Percentiles rank a stretch among this genome's conserved stretches.
Conservation (phyloP, 1,140 invertebrate genomes). For the Melipona quadrifasciata region DNA sequence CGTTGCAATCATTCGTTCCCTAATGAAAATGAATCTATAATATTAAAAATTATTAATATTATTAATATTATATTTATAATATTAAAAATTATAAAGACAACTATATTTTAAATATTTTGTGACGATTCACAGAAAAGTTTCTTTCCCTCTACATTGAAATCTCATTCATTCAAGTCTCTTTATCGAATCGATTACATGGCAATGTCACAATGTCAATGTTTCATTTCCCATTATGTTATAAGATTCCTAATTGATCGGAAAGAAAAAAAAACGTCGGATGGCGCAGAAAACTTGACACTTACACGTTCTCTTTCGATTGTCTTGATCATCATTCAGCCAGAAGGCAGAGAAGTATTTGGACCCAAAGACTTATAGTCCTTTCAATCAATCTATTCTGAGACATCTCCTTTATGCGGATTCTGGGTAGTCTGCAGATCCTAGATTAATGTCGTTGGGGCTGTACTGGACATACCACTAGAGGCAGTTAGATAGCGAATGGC, state of each 20-base stretch:
- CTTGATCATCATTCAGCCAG: conserved; percentile 16
- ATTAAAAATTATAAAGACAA: no score
- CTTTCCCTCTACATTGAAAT: no score
- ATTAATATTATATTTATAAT: no score
- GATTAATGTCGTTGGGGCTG: conserved; percentile 51
- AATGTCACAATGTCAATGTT: background rate
- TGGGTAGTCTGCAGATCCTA: conserved; percentile 45
- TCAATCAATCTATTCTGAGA: conserved; percentile 43
- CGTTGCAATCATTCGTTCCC: no score
- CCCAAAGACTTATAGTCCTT: conserved; percentile 38
- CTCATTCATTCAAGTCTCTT: no score
- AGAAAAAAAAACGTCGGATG: background rate
- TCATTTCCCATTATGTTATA: background rate
- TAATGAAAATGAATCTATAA: no score
- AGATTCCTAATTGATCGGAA: conserved; percentile 2
- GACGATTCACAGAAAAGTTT: no score
- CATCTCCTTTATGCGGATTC: conserved; percentile 53
- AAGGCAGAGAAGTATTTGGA: conserved; percentile 7
- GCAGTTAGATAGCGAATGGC: conserved; percentile 32
- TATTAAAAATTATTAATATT: no score
- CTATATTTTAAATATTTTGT: no score
- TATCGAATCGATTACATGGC: no score
- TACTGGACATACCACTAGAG: conserved; percentile 43
- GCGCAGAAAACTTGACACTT: background rate
- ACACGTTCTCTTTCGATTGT: background rate